Conservation (phyloP, 2,888 invertebrate species). For the Microplitis deprimator region DNA sequence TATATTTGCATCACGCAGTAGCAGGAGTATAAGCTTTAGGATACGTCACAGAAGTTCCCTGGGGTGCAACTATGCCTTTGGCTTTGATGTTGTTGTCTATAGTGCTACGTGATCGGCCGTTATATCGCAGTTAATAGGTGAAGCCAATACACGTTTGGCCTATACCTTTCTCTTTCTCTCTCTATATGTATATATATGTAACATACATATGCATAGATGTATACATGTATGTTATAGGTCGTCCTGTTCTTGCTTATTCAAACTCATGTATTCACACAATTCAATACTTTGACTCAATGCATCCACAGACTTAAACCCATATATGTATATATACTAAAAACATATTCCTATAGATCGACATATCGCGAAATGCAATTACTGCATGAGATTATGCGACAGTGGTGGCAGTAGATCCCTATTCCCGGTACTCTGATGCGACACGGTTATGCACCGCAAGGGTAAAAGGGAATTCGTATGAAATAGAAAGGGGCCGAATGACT, state of each 20-base stretch:
- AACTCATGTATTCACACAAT: not conserved
- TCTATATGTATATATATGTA: not conserved
- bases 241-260: conserved; percentile 4
- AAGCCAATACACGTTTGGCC: conserved; percentile 44
- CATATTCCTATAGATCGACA: conserved; percentile 60
- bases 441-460: conserved; percentile 44
- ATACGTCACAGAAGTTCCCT: conserved; percentile 62
- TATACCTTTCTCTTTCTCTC: conserved; percentile 18
- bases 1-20: conserved; percentile 25
- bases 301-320: conserved; percentile 11
- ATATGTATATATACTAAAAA: conserved; percentile 39
- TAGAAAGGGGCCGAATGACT: not conserved
- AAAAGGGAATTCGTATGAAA: conserved; percentile 8
- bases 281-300: conserved; percentile 16
- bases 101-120: conserved; percentile 61
- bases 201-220: not conserved
- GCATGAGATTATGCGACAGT: conserved; percentile 54
- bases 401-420: not conserved
- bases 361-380: conserved; percentile 67
- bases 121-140: conserved; percentile 55
- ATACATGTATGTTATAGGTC: not conserved
- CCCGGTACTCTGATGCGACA: conserved; percentile 39
- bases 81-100: conserved; percentile 70
- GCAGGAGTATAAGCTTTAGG: conserved; percentile 37
- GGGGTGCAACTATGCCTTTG: conserved; percentile 69